Base-by-base conservation (phyloP, 2,113 vertebrate genomes). In the Passer domesticus region DNA sequence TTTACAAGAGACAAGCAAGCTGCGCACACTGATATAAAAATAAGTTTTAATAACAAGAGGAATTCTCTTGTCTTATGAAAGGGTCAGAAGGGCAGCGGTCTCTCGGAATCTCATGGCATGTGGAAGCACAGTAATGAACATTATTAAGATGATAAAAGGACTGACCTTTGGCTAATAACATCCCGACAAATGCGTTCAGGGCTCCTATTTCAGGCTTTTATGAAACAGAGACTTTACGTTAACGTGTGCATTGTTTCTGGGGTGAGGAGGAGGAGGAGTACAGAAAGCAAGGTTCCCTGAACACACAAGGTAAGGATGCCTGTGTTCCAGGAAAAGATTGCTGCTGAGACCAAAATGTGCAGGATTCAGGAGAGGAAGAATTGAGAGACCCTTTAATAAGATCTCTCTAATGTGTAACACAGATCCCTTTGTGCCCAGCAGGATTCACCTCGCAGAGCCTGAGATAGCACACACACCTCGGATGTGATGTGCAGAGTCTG, bases 91-190 rank as follows among this genome's bases (percentile, higher is more conserved):
- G 92, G 73, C 76, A 90, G 64, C 2, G 0, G 79, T 39, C 85
- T 94, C 85, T 74, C 0, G 8, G 94, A 92, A 92, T 81, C 87
- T 92, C 73, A 15, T 44, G 76, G 75, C 79, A 80, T 35, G 68
- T 43, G 60, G 85, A 92, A 78, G 37, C 10, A 2, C 47, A 72
- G 68, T 86, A 95, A 96, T 78, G 90, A 94, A 67, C 0, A 2
- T 43, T 88, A 93, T 92, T 74, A 93, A 56, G 73, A 81, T 64
- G 76, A 94, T 46, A 94, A 93, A 95, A 46, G 83, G 85, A 44
- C 56, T 94, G 94, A 95, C 93, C 93, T 95, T 96, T 96, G 86
- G 83, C 79, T 92, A 95, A 90, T 90, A 94, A 81, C 76, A 74
- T 35, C 50, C 52, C 37, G 49, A 75, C 62, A 83, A 90, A 92